A percentile compares a stretch with the other conserved stretches of the same genome.
Evolutionary conservation across 2,797 vertebrate species (phyloP).

Genomic region (Brotogeris chrysoptera): DNA sequence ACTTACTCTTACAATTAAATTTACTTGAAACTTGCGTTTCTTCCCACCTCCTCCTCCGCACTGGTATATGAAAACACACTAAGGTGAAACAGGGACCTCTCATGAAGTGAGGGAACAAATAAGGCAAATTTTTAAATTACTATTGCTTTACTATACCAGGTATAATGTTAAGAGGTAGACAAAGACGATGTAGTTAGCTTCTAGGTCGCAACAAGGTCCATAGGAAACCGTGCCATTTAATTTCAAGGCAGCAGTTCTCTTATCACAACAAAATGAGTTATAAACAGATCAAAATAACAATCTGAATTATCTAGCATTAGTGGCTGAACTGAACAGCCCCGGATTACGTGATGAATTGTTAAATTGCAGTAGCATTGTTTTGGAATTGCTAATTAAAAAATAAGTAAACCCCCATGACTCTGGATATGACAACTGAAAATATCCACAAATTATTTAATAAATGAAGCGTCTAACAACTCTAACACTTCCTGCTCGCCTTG

Average conservation of each 20-base stretch:
- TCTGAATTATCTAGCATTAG: constrained; percentile 72
- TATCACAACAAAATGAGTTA: constrained; percentile 71
- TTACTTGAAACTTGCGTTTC: constrained; percentile 32
- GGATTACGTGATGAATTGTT: constrained; percentile 76
- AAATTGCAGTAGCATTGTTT: constrained; percentile 79
- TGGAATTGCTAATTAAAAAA: constrained; percentile 82
- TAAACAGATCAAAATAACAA: constrained; percentile 77
- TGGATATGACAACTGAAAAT: constrained; percentile 85
- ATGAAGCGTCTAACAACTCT: constrained; percentile 85
- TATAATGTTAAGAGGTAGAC: neutral
- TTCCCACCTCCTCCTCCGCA: constrained; percentile 6
- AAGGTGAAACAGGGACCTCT: constrained; percentile 28
- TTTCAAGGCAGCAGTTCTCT: constrained; percentile 55
- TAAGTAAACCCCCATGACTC: constrained; percentile 81
- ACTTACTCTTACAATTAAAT: constrained; percentile 48
- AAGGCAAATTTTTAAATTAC: neutral
- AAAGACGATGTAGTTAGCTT: neutral
- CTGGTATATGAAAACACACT: constrained; percentile 15
- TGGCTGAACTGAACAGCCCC: constrained; percentile 71
- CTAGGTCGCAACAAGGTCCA: constrained; percentile 29
- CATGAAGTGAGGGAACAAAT: constrained; percentile 34
- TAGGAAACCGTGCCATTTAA: constrained; percentile 39
- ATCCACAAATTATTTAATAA: constrained; percentile 86
- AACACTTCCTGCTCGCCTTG: constrained; percentile 83
- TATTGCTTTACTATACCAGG: neutral